Evolutionary conservation across 2,113 vertebrate species (phyloP).

Genomic region (Hydrochoerus hydrochaeris): DNA sequence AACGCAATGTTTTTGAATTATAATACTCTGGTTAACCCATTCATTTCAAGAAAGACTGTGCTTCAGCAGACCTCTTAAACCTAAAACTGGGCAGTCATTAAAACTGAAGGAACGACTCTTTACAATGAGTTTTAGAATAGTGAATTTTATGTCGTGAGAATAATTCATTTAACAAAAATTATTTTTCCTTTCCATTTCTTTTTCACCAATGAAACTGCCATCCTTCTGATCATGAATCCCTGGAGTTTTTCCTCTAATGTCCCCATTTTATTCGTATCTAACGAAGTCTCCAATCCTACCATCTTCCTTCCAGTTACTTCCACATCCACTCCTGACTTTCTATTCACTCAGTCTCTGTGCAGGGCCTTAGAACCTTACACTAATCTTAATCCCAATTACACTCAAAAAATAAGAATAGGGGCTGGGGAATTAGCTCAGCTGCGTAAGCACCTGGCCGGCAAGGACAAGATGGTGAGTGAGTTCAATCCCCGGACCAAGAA

Average conservation of each 20-base stretch:
- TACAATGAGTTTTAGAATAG: background rate
- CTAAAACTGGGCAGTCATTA: conserved; percentile 6
- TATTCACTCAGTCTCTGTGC: background rate
- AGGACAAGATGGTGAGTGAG: too few species aligned
- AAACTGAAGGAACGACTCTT: background rate
- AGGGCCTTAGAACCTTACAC: background rate
- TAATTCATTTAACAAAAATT: background rate
- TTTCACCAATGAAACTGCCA: conserved; percentile 10
- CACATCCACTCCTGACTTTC: background rate
- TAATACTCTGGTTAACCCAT: background rate
- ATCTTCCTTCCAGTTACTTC: conserved; percentile 19
- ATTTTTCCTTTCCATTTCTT: background rate
- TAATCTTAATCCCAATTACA: background rate
- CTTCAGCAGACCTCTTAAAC: background rate
- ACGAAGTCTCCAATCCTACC: background rate
- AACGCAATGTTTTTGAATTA: background rate
- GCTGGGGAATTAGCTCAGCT: too few species aligned
- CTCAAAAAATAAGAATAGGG: background rate
- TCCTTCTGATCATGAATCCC: background rate
- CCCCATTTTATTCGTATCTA: background rate
- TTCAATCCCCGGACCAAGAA: background rate
- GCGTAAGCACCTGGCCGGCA: too few species aligned
- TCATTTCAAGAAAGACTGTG: background rate
- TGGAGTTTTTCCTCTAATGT: background rate
- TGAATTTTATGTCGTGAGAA: background rate